Conservation (phyloP, 2,888 invertebrate species). For the Icerya purchasi region DNA sequence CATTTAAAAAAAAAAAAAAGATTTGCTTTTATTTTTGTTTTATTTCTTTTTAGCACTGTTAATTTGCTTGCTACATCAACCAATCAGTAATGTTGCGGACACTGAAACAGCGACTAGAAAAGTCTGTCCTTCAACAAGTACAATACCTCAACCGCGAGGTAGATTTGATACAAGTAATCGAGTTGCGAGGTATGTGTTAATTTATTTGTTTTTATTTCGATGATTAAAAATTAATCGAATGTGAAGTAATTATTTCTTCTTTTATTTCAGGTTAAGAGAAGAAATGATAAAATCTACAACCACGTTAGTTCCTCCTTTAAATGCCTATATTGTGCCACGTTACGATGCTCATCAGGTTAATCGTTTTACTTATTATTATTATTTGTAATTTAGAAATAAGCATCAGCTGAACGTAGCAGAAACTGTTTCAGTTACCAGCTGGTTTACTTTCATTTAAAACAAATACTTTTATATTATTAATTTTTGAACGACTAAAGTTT, state of each 20-base stretch:
- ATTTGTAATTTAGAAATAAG: too few species aligned
- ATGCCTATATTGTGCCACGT: slow-evolving; percentile 56
- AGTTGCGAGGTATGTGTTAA: slow-evolving; percentile 16
- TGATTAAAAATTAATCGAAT: too few species aligned
- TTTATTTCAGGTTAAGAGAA: slow-evolving; percentile 24
- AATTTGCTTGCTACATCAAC: not conserved
- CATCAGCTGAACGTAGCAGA: too few species aligned
- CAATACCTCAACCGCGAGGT: slow-evolving; percentile 19
- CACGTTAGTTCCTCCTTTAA: slow-evolving; percentile 30
- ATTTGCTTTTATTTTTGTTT: too few species aligned
- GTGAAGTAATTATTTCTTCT: too few species aligned
- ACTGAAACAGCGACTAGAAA: slow-evolving; percentile 14
- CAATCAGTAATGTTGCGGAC: not conserved
- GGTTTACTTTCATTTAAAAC: too few species aligned
- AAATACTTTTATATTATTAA: too few species aligned
- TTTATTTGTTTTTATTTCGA: too few species aligned
- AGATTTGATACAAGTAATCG: slow-evolving; percentile 21
- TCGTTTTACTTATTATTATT: too few species aligned
- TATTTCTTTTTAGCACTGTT: not conserved
- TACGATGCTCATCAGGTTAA: slow-evolving; percentile 69
- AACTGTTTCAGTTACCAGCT: too few species aligned
- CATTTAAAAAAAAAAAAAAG: too few species aligned
- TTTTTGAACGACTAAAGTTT: too few species aligned
- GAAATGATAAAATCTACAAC: slow-evolving; percentile 29
- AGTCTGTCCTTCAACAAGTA: slow-evolving; percentile 19